Conservation (phyloP, 2,113 vertebrate genomes). For the Mandrillus leucophaeus region DNA sequence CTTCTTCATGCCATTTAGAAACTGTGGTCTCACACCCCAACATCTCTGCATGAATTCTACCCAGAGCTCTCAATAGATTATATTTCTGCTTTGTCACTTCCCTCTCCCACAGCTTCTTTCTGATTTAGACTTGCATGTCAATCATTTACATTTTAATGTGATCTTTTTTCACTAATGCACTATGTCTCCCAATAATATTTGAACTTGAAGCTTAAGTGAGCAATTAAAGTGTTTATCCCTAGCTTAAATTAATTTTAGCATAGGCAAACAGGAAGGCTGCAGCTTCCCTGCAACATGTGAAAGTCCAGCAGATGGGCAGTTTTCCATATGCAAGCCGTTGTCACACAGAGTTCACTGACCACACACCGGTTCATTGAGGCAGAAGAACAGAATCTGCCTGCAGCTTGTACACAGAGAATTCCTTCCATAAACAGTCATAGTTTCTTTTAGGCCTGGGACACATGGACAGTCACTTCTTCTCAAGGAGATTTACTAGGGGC, state of each 20-base stretch:
- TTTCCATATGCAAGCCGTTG: background rate
- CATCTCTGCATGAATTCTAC: background rate
- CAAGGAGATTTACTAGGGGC: background rate
- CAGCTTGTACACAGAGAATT: background rate
- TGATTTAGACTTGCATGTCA: background rate
- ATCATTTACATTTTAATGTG: background rate
- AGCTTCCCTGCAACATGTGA: rapidly evolving
- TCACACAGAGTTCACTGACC: background rate
- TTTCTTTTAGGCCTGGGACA: conserved; percentile 42
- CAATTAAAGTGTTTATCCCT: background rate
- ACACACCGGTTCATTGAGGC: background rate
- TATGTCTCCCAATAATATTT: background rate
- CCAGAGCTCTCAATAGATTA: background rate
- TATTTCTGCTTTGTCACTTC: background rate
- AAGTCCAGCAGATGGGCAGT: background rate
- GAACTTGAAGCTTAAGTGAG: background rate
- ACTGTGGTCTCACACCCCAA: background rate
- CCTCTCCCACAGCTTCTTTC: background rate
- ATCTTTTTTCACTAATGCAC: background rate
- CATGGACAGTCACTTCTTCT: background rate
- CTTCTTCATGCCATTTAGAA: background rate
- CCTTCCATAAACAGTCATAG: conserved; percentile 46
- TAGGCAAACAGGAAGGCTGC: background rate
- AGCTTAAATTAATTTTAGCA: background rate
- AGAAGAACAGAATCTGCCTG: background rate